Evolutionary conservation across 2,888 invertebrate species (phyloP).

Genomic region (Andrena dorsata): DNA sequence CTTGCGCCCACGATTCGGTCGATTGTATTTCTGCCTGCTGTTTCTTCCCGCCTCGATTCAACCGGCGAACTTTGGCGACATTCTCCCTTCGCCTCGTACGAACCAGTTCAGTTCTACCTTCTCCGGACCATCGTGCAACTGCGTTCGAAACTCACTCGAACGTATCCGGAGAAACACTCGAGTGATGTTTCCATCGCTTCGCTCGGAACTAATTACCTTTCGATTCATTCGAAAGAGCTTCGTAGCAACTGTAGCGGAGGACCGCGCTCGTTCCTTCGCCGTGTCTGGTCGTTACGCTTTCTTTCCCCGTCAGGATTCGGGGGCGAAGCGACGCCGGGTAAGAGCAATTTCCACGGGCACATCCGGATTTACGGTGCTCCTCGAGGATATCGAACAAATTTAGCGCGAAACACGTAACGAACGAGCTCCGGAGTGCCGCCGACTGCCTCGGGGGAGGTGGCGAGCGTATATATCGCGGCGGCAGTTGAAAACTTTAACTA

Average conservation of each 20-base stretch:
- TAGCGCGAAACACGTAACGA: conserved; percentile 80
- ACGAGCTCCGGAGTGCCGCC: conserved; percentile 64
- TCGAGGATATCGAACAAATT: conserved; percentile 77
- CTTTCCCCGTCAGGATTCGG: conserved; percentile 39
- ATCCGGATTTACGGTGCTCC: conserved; percentile 67
- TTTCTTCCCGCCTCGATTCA: background rate
- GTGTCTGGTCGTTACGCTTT: conserved; percentile 17
- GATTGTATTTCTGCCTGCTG: conserved; percentile 32
- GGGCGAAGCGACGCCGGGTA: conserved; percentile 59
- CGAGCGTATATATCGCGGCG: conserved; percentile 51
- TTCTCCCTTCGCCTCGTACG: background rate
- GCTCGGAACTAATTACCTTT: conserved; percentile 41
- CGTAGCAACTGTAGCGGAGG: conserved; percentile 18
- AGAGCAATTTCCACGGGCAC: conserved; percentile 69
- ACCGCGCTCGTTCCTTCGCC: conserved; percentile 31
- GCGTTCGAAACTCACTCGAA: background rate
- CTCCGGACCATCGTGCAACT: background rate
- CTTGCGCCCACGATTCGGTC: conserved; percentile 58
- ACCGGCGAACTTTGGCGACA: background rate
- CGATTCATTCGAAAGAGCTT: conserved; percentile 29
- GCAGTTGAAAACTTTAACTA: conserved; percentile 82
- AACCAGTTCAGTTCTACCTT: background rate
- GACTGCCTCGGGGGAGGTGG: conserved; percentile 29
- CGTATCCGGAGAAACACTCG: background rate
- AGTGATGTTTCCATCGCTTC: background rate